These are phyloP conservation scores for Drosophila nigricruria DNA, from an alignment of 2,888 invertebrate genomes.

Conservation along the genomic window DNA sequence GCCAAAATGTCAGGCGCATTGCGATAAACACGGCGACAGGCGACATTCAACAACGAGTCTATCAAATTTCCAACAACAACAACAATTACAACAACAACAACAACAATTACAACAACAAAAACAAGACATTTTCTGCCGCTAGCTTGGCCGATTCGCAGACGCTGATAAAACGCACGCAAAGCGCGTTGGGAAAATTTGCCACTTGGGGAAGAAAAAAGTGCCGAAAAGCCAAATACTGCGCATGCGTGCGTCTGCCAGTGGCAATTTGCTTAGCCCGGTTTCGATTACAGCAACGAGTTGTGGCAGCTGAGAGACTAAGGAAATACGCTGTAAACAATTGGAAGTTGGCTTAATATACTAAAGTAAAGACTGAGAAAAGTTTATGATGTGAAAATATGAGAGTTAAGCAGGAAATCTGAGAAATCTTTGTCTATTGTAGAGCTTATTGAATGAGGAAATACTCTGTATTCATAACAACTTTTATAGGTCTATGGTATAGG, in stretches of 20 bases:
- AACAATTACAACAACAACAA: neutral
- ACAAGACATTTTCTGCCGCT: slow-evolving; percentile 40
- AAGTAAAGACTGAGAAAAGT: neutral
- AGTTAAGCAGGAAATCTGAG: neutral
- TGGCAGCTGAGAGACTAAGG: neutral
- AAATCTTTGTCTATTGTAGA: neutral
- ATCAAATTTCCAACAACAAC: slow-evolving; percentile 66
- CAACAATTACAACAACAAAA: slow-evolving; percentile 4
- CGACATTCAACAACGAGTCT: slow-evolving; percentile 56
- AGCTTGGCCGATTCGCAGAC: slow-evolving; percentile 52
- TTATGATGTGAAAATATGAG: too few relatives aligned
- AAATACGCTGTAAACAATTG: neutral
- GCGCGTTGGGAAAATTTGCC: slow-evolving; percentile 28
- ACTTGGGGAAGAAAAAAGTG: slow-evolving; percentile 1
- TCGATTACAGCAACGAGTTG: slow-evolving; percentile 55
- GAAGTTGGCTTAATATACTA: too few relatives aligned
- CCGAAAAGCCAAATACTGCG: slow-evolving; percentile 30
- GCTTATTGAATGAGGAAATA: neutral
- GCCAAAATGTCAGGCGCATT: slow-evolving; percentile 49
- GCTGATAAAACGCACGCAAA: slow-evolving; percentile 59
- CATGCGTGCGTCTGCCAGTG: slow-evolving; percentile 58
- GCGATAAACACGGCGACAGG: slow-evolving; percentile 40
- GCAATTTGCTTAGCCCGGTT: slow-evolving; percentile 55
- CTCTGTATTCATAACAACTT: neutral
- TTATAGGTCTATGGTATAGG: neutral